phyloP scores from a whole-genome alignment of 1,140 invertebrate species.

The Formica exsecta region DNA sequence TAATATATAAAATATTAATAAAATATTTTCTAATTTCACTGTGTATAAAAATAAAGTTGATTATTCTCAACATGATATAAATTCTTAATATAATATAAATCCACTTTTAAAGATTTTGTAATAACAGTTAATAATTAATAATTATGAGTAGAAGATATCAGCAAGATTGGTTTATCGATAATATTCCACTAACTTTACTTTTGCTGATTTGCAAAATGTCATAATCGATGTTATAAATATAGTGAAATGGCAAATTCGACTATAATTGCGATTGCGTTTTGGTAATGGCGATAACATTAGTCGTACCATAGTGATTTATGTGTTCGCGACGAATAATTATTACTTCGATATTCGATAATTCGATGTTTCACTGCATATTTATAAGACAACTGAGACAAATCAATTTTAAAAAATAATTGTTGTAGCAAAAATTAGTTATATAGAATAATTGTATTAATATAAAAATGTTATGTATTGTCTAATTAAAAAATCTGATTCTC shows the following conservation, averaged over 20 bases:
- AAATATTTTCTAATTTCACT: background rate
- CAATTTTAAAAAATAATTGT: background rate
- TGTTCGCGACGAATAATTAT: conserved; percentile 19
- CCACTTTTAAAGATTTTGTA: background rate
- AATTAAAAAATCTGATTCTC: conserved; percentile 6
- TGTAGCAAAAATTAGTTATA: background rate
- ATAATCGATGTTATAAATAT: conserved; percentile 56
- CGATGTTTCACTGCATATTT: background rate
- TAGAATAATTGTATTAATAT: background rate
- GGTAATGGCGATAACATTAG: conserved; percentile 64
- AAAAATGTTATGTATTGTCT: background rate
- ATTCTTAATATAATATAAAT: background rate
- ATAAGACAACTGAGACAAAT: conserved; percentile 1
- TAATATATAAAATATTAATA: no score
- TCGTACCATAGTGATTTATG: conserved; percentile 60
- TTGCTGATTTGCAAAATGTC: conserved; percentile 64
- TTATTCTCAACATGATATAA: background rate
- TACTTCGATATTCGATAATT: conserved; percentile 4
- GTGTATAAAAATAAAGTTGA: background rate
- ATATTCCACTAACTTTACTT: conserved; percentile 31
- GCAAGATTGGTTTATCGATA: conserved; percentile 31
- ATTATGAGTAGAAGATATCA: conserved; percentile 1
- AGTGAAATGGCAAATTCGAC: conserved; percentile 53
- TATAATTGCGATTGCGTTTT: conserved; percentile 59
- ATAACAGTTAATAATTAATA: background rate